Base-by-base conservation (phyloP, 2,797 vertebrate species). In the Cynodonichthys magdalenae region DNA sequence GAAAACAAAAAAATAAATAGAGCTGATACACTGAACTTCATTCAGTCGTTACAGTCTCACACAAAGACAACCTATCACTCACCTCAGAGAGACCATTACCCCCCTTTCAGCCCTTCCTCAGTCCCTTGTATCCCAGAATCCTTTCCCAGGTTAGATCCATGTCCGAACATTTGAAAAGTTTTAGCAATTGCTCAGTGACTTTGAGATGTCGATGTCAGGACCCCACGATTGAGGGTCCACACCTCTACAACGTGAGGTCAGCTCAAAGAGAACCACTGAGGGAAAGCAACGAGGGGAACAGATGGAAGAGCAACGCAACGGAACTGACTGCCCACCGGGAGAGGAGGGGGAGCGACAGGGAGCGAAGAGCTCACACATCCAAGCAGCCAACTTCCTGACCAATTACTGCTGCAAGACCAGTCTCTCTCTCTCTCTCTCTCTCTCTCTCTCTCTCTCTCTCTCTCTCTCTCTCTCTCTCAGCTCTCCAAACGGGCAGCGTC, bases 361-460 rank as follows among this genome's bases (percentile, higher is more conserved):
- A 72, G 87, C 69, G 75, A 69, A 36, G 67, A 59, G 75, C 79
- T 76, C 3, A 69, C 71, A 81, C 76, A 81, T 89, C 80, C 69
- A 84, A 83, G 87, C 86, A 90, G 84, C 81, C 86, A 81, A 90
- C 80, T 90, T 89, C 84, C 89, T 90, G 86, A 88, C 84, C 87
- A 89, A 89, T 88, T 92, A 90, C 82, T 87, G 87, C 82, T 81
- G 87, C 82, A 83, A 83, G 76, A 88, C 79, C 74, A 58, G 74
- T 24, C 24, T 3, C 24, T 24, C 24, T 24, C 24, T 24, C 3
- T 49, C 50, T 36, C 60, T 58, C 57, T 9, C 79, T 68, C 82
- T 68, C 82, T 66, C 71, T 65, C 47, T n/a, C 81, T 81, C 64
- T 41, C 71, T 74, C 65, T 24, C 24, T 3, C 24, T 24, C 24